Percentiles rank a stretch among this genome's conserved stretches.
These are phyloP conservation scores for Hirtodrosophila alboralis DNA, from an alignment of 2,888 invertebrate species.

Conservation along the genomic window DNA sequence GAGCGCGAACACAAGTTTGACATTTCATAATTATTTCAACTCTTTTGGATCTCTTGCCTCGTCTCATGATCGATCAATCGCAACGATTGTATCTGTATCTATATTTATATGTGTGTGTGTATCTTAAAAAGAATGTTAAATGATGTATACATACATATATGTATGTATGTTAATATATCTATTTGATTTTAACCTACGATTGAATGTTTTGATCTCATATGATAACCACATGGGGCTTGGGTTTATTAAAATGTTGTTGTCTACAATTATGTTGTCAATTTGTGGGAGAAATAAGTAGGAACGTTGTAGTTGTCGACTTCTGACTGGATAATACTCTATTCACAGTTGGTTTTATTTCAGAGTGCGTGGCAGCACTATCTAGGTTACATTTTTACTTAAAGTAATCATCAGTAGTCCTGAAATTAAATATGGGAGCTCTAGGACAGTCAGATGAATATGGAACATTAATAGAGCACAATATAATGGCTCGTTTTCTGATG, in stretches of 20 bases:
- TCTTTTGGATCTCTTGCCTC: constrained; percentile 43
- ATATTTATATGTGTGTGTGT: constrained; percentile 14
- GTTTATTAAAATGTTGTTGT: constrained; percentile 59
- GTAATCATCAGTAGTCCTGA: too few relatives aligned
- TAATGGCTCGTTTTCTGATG: too few relatives aligned
- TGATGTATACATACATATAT: constrained; percentile 37
- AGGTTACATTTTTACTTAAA: too few relatives aligned
- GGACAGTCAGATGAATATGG: too few relatives aligned
- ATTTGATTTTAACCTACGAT: constrained; percentile 43
- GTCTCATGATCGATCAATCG: constrained; percentile 71
- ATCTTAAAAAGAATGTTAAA: constrained; percentile 36
- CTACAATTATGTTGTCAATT: constrained; percentile 63
- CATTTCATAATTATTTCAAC: constrained; percentile 81
- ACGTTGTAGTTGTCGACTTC: too few relatives aligned
- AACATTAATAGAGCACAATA: too few relatives aligned
- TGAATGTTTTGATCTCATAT: constrained; percentile 63
- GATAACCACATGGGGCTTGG: constrained; percentile 49
- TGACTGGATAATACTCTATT: too few relatives aligned
- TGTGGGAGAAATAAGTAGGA: too few relatives aligned
- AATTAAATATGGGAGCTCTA: too few relatives aligned
- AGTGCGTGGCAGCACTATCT: too few relatives aligned
- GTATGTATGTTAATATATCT: constrained; percentile 19
- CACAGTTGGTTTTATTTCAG: too few relatives aligned
- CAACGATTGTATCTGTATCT: background rate
- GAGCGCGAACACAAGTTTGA: constrained; percentile 81